phyloP scores from a whole-genome alignment of 2,113 vertebrate genomes.

The Accipiter cooperii region DNA sequence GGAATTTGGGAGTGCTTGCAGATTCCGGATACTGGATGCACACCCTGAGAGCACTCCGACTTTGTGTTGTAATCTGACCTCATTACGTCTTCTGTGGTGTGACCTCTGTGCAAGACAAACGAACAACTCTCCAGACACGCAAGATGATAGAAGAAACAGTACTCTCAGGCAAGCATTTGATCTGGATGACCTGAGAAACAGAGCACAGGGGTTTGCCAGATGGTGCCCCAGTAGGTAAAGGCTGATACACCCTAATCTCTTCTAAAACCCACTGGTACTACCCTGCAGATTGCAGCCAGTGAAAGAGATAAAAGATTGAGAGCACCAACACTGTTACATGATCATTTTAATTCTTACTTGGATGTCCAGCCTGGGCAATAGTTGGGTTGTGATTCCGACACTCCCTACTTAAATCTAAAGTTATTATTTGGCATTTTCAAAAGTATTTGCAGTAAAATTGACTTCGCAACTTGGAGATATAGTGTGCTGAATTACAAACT shows the following conservation, averaged over 20 bases:
- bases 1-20: not conserved
- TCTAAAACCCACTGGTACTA: not conserved
- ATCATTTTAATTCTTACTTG: not conserved
- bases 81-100: not conserved
- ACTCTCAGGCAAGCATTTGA: not conserved
- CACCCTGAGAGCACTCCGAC: not conserved
- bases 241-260: not conserved
- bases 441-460: not conserved
- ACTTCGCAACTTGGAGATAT: not conserved
- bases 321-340: rapidly evolving
- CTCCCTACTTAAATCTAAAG: not conserved
- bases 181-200: not conserved
- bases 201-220: rapidly evolving
- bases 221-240: not conserved
- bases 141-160: not conserved
- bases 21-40: not conserved
- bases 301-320: not conserved
- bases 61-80: not conserved
- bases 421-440: not conserved
- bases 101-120: not conserved
- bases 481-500: not conserved
- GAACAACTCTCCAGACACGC: not conserved
- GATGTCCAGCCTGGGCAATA: not conserved
- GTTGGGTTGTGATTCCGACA: not conserved
- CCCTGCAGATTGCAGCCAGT: not conserved